Conservation (phyloP, 2,888 invertebrate genomes). For the Monochamus alternatus region DNA sequence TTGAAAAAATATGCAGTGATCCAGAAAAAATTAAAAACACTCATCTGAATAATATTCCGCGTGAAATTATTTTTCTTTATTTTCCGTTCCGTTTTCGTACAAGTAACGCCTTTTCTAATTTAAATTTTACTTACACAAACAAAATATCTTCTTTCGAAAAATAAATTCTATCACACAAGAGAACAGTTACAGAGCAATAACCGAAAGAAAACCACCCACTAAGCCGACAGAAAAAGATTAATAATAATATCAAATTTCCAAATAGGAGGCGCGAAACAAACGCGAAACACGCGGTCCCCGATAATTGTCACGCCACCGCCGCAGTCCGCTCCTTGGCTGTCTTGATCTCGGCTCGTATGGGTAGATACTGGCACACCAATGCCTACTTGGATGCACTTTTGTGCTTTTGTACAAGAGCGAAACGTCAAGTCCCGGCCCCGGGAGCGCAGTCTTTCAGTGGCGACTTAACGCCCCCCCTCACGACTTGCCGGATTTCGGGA, state of each 20-base stretch:
- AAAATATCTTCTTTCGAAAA: constrained; percentile 10
- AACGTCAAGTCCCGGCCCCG: constrained; percentile 26
- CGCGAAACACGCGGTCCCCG: constrained; percentile 44
- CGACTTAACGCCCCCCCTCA: constrained; percentile 43
- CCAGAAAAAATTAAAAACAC: too few relatives aligned
- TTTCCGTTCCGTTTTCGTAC: too few relatives aligned
- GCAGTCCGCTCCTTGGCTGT: constrained; percentile 54
- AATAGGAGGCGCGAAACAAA: constrained; percentile 45
- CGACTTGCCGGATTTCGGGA: constrained; percentile 27
- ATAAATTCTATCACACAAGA: constrained; percentile 7
- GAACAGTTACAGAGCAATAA: constrained; percentile 7
- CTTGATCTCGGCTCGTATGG: constrained; percentile 61
- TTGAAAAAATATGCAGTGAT: too few relatives aligned
- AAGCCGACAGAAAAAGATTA: neutral
- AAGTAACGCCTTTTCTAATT: too few relatives aligned
- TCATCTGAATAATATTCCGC: too few relatives aligned
- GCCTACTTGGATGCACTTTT: constrained; percentile 53
- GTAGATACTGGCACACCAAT: constrained; percentile 59
- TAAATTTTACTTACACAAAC: constrained; percentile 11
- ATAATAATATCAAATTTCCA: constrained; percentile 18
- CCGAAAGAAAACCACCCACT: constrained; percentile 19
- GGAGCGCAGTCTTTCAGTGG: constrained; percentile 41
- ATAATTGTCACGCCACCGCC: constrained; percentile 55
- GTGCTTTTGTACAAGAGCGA: constrained; percentile 45
- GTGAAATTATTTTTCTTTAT: too few relatives aligned